Conservation (phyloP, 2,888 invertebrate species). For the Brachypterus glaber region DNA sequence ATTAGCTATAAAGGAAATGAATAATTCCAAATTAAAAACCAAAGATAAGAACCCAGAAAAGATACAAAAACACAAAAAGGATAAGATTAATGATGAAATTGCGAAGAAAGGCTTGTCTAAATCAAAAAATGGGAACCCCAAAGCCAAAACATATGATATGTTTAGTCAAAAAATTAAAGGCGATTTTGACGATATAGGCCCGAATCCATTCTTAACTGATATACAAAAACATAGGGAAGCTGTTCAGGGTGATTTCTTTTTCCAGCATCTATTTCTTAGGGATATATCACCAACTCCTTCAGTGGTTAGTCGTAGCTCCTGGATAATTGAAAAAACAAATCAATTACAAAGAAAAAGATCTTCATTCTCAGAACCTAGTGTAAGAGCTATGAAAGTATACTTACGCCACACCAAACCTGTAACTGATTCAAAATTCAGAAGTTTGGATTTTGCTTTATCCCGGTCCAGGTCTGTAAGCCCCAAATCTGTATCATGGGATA, state of each 20-base stretch:
- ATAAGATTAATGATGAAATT: conserved; percentile 33
- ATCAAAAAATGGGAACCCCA: conserved; percentile 22
- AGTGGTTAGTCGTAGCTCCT: conserved; percentile 42
- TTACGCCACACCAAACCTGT: conserved; percentile 61
- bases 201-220: conserved; percentile 37
- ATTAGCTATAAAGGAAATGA: conserved; percentile 9
- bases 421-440: conserved; percentile 60
- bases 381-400: conserved; percentile 52
- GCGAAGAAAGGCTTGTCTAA: conserved; percentile 29
- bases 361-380: conserved; percentile 44
- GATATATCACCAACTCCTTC: conserved; percentile 40
- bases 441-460: conserved; percentile 47
- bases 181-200: conserved; percentile 19
- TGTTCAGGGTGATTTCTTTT: conserved; percentile 56
- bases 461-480: conserved; percentile 49
- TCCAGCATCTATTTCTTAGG: conserved; percentile 59
- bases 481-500: conserved; percentile 48
- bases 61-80: conserved; percentile 34
- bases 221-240: conserved; percentile 50
- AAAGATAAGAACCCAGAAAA: conserved; percentile 23
- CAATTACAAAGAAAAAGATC: conserved; percentile 47
- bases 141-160: conserved; percentile 21
- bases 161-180: no score
- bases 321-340: conserved; percentile 59
- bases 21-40: conserved; percentile 8